phyloP scores from a whole-genome alignment of 2,797 vertebrate species.

The Sylvia borin region DNA sequence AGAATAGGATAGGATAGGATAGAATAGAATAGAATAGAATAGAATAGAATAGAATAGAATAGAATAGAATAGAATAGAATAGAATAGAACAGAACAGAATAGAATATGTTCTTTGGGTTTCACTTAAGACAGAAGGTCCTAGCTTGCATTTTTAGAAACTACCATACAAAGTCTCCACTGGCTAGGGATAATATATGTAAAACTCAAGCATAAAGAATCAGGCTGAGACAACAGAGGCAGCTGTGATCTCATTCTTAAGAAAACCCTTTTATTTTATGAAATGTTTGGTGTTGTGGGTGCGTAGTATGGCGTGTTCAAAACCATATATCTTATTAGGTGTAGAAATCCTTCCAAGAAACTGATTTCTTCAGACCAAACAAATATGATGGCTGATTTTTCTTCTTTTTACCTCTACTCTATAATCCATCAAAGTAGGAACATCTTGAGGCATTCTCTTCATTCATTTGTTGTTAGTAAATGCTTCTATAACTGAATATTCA shows the following conservation, averaged over 20 bases:
- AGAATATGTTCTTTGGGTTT: neutral
- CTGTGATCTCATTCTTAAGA: neutral
- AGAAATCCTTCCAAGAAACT: neutral
- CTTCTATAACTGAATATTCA: slow-evolving; percentile 2
- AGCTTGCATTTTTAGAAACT: neutral
- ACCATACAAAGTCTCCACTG: neutral
- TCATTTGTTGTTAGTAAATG: neutral
- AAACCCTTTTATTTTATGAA: neutral
- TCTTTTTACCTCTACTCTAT: neutral
- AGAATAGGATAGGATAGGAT: neutral
- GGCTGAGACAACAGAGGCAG: neutral
- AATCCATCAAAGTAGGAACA: neutral
- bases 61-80: neutral
- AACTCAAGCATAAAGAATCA: neutral
- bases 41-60: neutral
- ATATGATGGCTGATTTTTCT: neutral
- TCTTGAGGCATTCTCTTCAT: neutral
- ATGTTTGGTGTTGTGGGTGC: neutral
- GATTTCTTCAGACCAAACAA: neutral
- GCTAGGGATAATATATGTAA: neutral
- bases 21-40: neutral
- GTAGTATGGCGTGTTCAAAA: neutral
- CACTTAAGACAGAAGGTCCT: neutral
- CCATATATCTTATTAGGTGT: neutral
- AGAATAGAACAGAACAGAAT: neutral